Base-by-base conservation (phyloP, 2,888 invertebrate genomes). In the Scaptodrosophila latifasciaeformis region DNA sequence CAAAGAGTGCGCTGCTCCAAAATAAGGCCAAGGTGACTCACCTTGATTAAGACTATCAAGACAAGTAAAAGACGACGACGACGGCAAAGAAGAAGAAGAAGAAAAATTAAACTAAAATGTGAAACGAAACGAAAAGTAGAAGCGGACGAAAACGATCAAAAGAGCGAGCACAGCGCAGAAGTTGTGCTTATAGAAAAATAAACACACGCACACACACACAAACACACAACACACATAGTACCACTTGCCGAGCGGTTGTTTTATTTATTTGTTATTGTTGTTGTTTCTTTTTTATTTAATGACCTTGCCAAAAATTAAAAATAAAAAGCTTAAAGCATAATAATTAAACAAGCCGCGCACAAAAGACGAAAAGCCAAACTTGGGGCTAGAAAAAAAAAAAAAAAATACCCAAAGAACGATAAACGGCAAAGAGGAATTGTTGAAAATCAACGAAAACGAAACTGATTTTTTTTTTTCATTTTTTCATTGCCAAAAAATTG, bases 11-110 rank as follows among this genome's bases (percentile, higher is more conserved):
- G 75, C 70, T 75, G 74, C 62, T 75, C 76, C 66, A 78, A 80
- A 83, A 83, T 83, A 83, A 83, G 83, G 83, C 83, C 83, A 83
- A 83, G 83, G 83, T 82, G 75, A 77, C 76, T 83, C 81, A 82
- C 83, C 83, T 83, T 83, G 83, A 83, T 83, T 81, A 74, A 81
- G 81, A 82, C 83, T 78, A 82, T 76, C 70, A 65, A 74, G 34
- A 68, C 65, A 45, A 30, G 15, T 31, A 45, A 43, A 19, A 43
- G n/a, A n/a, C n/a, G n/a, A n/a, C n/a, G n/a, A n/a, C n/a, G n/a
- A n/a, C n/a, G n/a, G n/a, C n/a, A 39, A 39, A 39, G 15, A 19
- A 27, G 29, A 65, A 65, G 65, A 78, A 76, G 72, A 71, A 77
- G 61, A 57, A 62, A 43, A 61, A 59, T n/a, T n/a, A 67, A 68